These are phyloP conservation scores for Isoperla grammatica DNA, from an alignment of 2,888 invertebrate species.

Conservation along the genomic window DNA sequence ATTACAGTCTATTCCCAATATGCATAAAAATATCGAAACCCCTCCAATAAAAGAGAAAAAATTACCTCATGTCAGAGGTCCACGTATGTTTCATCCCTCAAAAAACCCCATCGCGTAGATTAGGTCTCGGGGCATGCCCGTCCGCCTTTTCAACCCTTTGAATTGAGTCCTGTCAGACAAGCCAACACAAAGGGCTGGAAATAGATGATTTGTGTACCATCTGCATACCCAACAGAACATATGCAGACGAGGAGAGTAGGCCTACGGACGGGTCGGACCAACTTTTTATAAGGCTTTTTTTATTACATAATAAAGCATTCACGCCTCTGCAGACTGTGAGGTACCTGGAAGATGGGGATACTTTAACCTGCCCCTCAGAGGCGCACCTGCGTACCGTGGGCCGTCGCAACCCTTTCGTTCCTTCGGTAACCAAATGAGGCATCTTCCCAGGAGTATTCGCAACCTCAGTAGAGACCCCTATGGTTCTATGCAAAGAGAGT, in stretches of 20 bases:
- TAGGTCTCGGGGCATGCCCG: background rate
- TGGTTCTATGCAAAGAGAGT: too few species aligned
- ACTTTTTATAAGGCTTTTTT: background rate
- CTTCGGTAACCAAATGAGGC: background rate
- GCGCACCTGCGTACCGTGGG: background rate
- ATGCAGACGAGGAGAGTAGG: slow-evolving; percentile 8
- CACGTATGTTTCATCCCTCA: background rate
- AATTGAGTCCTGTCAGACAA: background rate
- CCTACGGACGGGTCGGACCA: background rate
- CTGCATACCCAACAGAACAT: slow-evolving; percentile 20
- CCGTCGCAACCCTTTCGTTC: background rate
- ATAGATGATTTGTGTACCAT: slow-evolving; percentile 29
- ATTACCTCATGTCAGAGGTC: background rate
- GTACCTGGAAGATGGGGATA: background rate
- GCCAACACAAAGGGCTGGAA: background rate
- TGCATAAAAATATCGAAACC: too few species aligned
- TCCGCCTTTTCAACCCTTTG: background rate
- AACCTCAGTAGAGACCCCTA: too few species aligned
- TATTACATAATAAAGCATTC: slow-evolving; percentile 8
- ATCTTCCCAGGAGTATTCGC: background rate
- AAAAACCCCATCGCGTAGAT: background rate
- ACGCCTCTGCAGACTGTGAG: slow-evolving; percentile 4
- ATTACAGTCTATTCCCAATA: too few species aligned
- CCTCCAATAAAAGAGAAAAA: background rate
- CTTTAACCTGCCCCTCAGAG: background rate